Evolutionary conservation across 1,140 invertebrate genomes (phyloP).

Genomic region (Propsilocerus akamusi): DNA sequence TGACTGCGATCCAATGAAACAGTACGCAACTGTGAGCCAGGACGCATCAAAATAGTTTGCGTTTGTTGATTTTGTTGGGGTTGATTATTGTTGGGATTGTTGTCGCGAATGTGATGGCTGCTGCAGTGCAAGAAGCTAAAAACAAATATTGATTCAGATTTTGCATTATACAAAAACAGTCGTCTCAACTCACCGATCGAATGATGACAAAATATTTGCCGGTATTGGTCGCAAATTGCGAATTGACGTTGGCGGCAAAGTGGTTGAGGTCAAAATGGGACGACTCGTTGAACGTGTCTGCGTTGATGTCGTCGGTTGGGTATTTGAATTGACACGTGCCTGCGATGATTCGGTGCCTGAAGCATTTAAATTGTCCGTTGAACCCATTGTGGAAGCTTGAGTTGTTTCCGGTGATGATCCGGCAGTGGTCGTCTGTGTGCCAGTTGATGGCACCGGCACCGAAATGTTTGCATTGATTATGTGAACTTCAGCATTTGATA

Average conservation of each 20-base stretch:
- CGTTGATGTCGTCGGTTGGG: conserved; percentile 43
- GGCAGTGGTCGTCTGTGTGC: background rate
- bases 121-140: conserved; percentile 20
- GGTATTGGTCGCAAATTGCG: conserved; percentile 20
- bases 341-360: conserved; percentile 30
- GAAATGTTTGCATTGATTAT: background rate
- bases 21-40: conserved; percentile 8
- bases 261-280: conserved; percentile 36
- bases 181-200: conserved; percentile 13
- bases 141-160: background rate
- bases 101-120: conserved; percentile 22
- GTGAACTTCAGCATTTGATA: background rate
- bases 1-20: background rate
- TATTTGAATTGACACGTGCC: conserved; percentile 37
- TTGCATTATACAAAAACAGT: background rate
- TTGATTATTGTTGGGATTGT: conserved; percentile 7
- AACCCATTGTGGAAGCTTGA: conserved; percentile 3
- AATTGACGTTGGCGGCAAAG: conserved; percentile 11
- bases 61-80: conserved; percentile 1
- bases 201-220: conserved; percentile 17
- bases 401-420: background rate
- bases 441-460: background rate
- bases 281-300: conserved; percentile 42
- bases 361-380: conserved; percentile 11
- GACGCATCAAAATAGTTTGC: background rate